Conservation (phyloP, 2,888 invertebrate genomes). For the Agrotis segetum region DNA sequence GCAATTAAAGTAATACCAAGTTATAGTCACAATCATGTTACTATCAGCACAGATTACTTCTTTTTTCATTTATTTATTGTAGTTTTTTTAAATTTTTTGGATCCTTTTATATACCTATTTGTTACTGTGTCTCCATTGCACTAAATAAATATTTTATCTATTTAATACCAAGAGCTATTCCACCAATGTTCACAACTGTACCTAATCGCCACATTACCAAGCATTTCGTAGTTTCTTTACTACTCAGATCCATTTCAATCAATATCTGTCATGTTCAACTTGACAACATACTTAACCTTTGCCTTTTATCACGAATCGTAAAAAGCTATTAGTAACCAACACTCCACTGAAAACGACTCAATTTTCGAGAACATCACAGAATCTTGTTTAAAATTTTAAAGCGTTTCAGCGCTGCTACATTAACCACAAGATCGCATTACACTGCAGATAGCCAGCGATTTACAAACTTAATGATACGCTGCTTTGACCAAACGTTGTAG, state of each 20-base stretch:
- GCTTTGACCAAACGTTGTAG: slow-evolving; percentile 29
- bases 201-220: too few relatives aligned
- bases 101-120: too few relatives aligned
- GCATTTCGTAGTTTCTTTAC: too few relatives aligned
- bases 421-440: slow-evolving; percentile 31
- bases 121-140: too few relatives aligned
- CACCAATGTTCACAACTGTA: too few relatives aligned
- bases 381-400: slow-evolving; percentile 33
- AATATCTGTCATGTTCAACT: background rate
- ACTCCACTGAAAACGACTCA: background rate
- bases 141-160: too few relatives aligned
- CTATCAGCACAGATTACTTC: too few relatives aligned
- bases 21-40: too few relatives aligned
- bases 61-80: too few relatives aligned
- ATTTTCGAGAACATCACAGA: slow-evolving; percentile 10
- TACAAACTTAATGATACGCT: slow-evolving; percentile 43
- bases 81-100: too few relatives aligned
- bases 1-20: too few relatives aligned
- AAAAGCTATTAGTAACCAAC: slow-evolving; percentile 2
- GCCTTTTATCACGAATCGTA: background rate
- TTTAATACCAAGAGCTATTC: too few relatives aligned
- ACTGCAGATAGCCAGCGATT: slow-evolving; percentile 38
- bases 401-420: slow-evolving; percentile 36
- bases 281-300: background rate
- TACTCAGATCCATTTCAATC: background rate